Base-by-base conservation (phyloP, 2,113 vertebrate species). In the Vidua chalybeata region DNA sequence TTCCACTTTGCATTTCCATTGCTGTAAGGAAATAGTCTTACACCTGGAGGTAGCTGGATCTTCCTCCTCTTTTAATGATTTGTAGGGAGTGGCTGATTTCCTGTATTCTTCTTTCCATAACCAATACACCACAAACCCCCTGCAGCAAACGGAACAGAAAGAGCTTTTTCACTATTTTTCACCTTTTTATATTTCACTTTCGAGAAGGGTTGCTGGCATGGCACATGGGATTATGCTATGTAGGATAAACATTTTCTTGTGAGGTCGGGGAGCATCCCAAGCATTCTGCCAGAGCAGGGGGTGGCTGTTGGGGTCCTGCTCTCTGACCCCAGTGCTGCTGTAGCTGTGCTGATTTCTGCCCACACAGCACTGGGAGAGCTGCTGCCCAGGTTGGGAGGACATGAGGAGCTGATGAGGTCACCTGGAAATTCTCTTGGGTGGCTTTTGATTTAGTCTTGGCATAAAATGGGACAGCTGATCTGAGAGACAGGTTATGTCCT, bases 11-110 rank as follows among this genome's bases (percentile, higher is more conserved):
- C 43, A 11, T 64, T 84, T 89, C 82, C 52, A 45, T 51, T 0
- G 0, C 33, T 19, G 26, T 21, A 7, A 81, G 49, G 30, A 45
- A 51, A 26, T 11, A 2, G 5, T 59, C 56, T 88, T 48, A 49
- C 46, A 45, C 9, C 51, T 67, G 67, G 54, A 76, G n/a, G 21
- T 0, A 43, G 27, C n/a, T 93, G 72, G 14, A 63, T 63, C 48
- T 90, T 94, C 56, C 71, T 88, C 30, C 26, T 6, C 0, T 24
- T 35, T 26, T 12, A 31, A 20, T 37, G 33, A 2, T 10, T 8
- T 33, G 33, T 39, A 92, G 76, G 48, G 85, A 92, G 75, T 95
- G 95, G 91, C 91, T 96, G 95, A 91, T 95, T 87, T 96, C 87
- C 84, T 82, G 0, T 11, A 15, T 35, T 74, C 24, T 20, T 90